Conservation (phyloP, 2,113 vertebrate species). For the Neolamprologus variostigma region DNA sequence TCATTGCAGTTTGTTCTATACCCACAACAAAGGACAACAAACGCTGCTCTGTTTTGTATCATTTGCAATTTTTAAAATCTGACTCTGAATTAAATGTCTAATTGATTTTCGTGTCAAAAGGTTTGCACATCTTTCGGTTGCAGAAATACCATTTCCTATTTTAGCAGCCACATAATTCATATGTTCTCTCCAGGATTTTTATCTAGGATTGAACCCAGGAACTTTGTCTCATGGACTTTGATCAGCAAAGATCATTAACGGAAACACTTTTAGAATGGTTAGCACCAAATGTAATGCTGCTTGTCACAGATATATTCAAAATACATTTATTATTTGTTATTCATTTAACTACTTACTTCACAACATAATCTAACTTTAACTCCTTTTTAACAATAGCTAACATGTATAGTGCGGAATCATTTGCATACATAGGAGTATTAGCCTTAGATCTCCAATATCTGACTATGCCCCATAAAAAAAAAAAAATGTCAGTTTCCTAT, state of each 20-base stretch:
- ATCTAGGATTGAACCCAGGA: background rate
- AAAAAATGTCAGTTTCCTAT: background rate
- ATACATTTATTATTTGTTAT: background rate
- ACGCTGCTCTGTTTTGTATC: background rate
- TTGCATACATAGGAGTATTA: background rate
- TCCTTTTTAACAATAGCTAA: background rate
- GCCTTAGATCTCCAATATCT: background rate
- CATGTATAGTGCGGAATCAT: fast-evolving
- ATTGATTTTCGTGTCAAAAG: background rate
- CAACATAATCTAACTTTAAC: background rate
- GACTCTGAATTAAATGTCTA: background rate
- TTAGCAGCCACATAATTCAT: background rate
- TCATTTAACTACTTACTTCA: background rate
- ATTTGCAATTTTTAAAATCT: background rate
- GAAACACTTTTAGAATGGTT: background rate
- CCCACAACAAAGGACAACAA: background rate
- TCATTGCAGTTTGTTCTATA: background rate
- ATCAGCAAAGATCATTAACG: background rate
- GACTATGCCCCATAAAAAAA: background rate
- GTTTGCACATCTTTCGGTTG: background rate
- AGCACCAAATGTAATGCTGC: background rate
- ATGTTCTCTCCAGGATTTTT: background rate
- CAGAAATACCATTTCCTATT: background rate
- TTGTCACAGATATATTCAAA: background rate
- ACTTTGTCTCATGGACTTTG: background rate